These are phyloP conservation scores for Sebastes hopkinsi DNA, from an alignment of 2,797 vertebrate genomes.

Conservation along the genomic window DNA sequence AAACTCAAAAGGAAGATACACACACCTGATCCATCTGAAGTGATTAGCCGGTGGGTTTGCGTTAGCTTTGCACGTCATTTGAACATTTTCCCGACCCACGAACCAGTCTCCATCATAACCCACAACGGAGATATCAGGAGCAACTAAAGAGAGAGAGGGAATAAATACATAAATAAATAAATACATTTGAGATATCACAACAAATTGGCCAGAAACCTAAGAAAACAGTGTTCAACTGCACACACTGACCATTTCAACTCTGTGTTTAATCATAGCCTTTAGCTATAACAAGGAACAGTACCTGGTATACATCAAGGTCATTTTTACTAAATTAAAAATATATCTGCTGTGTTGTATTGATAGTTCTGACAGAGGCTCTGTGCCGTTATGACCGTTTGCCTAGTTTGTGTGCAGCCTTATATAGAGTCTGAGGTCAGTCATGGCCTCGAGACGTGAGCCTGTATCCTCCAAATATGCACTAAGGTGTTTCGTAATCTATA, in stretches of 20 bases:
- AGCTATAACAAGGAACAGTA: not conserved
- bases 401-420: conserved; percentile 18
- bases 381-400: not conserved
- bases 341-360: not conserved
- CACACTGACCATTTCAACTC: not conserved
- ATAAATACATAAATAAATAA: not conserved
- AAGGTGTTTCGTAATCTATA: not conserved
- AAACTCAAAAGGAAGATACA: conserved; percentile 1
- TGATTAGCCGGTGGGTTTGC: conserved; percentile 94
- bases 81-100: conserved; percentile 91
- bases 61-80: conserved; percentile 94
- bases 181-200: not conserved
- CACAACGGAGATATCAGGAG: conserved; percentile 93
- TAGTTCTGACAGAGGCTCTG: not conserved
- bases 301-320: not conserved
- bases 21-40: conserved; percentile 95
- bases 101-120: conserved; percentile 98
- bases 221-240: not conserved
- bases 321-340: not conserved
- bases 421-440: not conserved
- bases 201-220: not conserved
- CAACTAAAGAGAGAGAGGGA: conserved; percentile 81
- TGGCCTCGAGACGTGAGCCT: conserved; percentile 6
- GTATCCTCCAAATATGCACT: conserved; percentile 16
- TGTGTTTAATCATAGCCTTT: not conserved